phyloP scores from a whole-genome alignment of 2,797 vertebrate genomes.

The Florisuga fusca region DNA sequence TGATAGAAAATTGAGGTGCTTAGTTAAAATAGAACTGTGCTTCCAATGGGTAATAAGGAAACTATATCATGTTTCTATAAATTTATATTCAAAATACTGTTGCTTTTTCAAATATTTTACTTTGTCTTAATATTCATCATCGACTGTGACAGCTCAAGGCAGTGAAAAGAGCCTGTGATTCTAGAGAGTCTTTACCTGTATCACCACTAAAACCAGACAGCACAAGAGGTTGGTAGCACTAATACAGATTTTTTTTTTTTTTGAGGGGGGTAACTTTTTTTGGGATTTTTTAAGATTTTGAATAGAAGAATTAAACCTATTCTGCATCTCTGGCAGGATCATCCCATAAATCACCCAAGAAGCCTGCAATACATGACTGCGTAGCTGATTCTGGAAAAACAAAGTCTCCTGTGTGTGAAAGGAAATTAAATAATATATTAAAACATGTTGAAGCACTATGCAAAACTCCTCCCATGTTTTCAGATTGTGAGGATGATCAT shows the following conservation, averaged over 20 bases:
- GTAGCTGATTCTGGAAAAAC: not conserved
- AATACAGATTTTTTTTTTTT: not conserved
- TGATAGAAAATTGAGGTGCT: not conserved
- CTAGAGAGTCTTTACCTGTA: not conserved
- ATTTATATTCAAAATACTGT: not conserved
- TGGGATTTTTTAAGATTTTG: not conserved
- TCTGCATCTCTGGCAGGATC: constrained; percentile 34
- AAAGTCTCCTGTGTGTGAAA: not conserved
- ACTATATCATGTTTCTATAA: not conserved
- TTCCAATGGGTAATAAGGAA: not conserved
- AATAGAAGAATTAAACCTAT: not conserved
- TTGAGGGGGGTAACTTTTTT: not conserved
- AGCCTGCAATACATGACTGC: not conserved
- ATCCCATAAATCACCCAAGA: not conserved
- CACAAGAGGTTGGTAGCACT: constrained; percentile 67
- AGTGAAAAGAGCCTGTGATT: not conserved
- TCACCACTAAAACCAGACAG: not conserved
- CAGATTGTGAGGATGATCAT: not conserved
- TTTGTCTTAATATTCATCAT: not conserved
- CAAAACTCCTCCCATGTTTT: rapidly evolving
- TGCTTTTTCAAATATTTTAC: not conserved
- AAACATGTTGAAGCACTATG: not conserved
- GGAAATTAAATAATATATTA: not conserved
- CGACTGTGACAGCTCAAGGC: not conserved
- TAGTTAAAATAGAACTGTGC: not conserved